Conservation (phyloP, 92 coral and sea anemone species). For the Galaxea fascicularis region DNA sequence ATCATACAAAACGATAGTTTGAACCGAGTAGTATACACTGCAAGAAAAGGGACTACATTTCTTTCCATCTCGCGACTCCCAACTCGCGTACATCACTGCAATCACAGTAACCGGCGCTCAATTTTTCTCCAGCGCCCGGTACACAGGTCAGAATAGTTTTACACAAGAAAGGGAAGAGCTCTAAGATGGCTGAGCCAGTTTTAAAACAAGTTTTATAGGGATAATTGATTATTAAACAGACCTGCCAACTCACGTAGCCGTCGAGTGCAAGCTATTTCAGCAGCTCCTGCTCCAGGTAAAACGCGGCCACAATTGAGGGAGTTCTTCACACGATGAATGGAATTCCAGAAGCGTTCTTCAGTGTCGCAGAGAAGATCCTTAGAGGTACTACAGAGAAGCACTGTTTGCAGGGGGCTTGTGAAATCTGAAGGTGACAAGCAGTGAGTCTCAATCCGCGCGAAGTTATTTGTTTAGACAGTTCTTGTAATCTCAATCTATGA, state of each 20-base stretch:
- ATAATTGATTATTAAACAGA: conserved; percentile 7
- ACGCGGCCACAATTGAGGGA: conserved; percentile 69
- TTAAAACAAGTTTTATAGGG: no score
- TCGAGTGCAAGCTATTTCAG: conserved; percentile 76
- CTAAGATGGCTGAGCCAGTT: background rate
- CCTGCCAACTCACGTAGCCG: conserved; percentile 56
- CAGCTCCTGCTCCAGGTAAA: conserved; percentile 88
- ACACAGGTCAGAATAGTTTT: no score
- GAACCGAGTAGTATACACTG: no score
- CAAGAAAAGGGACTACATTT: no score
- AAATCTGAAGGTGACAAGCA: background rate
- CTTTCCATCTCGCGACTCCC: no score
- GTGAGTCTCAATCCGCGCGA: background rate
- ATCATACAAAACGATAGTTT: no score
- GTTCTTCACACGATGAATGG: conserved; percentile 76
- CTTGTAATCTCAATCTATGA: no score
- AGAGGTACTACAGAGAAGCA: conserved; percentile 79
- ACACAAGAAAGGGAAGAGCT: background rate
- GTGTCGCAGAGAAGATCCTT: conserved; percentile 74
- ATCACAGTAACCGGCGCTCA: no score
- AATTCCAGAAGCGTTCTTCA: conserved; percentile 87
- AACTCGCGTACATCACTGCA: no score
- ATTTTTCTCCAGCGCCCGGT: no score
- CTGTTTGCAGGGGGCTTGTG: conserved; percentile 67
- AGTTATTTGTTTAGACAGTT: no score